phyloP scores from a whole-genome alignment of 2,888 invertebrate genomes.

The Zhuqinia jingwanae region DNA sequence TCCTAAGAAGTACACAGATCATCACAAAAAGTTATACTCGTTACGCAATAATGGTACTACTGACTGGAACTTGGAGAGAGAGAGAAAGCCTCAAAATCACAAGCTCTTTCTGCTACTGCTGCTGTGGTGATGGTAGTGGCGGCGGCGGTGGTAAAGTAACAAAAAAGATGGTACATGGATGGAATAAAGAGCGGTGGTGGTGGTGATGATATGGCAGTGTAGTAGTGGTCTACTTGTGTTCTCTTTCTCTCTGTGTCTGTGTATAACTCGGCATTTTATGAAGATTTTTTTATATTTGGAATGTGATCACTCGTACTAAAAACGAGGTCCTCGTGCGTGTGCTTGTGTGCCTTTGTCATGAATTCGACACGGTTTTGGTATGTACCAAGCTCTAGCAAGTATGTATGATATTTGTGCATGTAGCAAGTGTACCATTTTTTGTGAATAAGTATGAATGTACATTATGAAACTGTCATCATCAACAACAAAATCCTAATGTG shows the following conservation, averaged over 20 bases:
- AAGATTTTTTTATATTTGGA: not conserved
- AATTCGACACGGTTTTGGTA: conserved; percentile 60
- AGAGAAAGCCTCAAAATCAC: conserved; percentile 37
- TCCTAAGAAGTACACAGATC: no score
- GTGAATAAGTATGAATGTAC: not conserved
- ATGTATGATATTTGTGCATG: no score
- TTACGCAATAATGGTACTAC: conserved; percentile 35
- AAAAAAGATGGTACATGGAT: not conserved
- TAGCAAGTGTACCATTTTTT: not conserved
- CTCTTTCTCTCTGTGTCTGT: no score
- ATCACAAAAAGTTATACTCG: conserved; percentile 48
- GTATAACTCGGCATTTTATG: not conserved
- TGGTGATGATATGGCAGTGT: no score
- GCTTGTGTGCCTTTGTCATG: conserved; percentile 57
- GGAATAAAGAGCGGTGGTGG: conserved; percentile 1
- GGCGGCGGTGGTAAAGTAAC: no score
- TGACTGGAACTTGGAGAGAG: no score
- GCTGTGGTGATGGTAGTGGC: no score
- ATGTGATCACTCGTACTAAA: conserved; percentile 11
- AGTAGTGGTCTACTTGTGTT: not conserved
- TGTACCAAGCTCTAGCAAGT: no score
- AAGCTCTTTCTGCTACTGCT: conserved; percentile 8
- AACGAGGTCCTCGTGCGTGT: conserved; percentile 21
- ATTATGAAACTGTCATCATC: conserved; percentile 24
- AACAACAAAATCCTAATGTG: no score